These are phyloP conservation scores for Litocranius walleri DNA, from an alignment of 2,113 vertebrate species.

Conservation along the genomic window DNA sequence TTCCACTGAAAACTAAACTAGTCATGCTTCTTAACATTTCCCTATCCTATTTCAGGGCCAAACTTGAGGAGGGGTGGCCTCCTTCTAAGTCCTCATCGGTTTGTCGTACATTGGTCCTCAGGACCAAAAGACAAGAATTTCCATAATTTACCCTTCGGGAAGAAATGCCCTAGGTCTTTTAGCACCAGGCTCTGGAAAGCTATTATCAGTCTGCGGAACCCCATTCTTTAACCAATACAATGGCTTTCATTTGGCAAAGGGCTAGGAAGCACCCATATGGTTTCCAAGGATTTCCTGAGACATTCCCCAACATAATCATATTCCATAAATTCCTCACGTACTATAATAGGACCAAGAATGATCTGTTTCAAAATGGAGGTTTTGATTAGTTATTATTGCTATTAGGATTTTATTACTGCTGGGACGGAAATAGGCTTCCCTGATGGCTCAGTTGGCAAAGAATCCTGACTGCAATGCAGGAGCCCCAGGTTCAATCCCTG, in stretches of 20 bases:
- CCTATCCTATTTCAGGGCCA: background rate
- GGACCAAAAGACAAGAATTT: background rate
- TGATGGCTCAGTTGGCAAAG: background rate
- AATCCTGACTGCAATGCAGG: background rate
- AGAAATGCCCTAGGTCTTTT: background rate
- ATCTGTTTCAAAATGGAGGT: background rate
- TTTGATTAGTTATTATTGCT: constrained; percentile 41
- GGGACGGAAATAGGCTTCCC: background rate
- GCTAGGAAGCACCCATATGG: background rate
- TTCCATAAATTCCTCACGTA: constrained; percentile 2
- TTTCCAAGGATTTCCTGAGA: background rate
- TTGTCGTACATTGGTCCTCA: background rate
- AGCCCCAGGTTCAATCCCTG: background rate
- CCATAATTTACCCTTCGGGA: background rate
- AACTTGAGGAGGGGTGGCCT: background rate
- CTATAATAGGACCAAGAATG: background rate
- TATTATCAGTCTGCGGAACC: background rate
- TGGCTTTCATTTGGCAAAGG: background rate
- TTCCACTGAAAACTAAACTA: background rate
- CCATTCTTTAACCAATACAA: background rate
- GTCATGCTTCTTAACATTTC: background rate
- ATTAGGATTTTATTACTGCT: constrained; percentile 59
- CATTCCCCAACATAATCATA: background rate
- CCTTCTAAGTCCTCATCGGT: background rate
- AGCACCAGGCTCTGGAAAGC: background rate